Percentiles rank a stretch among this genome's conserved stretches.
phyloP scores from a whole-genome alignment of 1,140 invertebrate species.

The Drosophila pruinosa region DNA sequence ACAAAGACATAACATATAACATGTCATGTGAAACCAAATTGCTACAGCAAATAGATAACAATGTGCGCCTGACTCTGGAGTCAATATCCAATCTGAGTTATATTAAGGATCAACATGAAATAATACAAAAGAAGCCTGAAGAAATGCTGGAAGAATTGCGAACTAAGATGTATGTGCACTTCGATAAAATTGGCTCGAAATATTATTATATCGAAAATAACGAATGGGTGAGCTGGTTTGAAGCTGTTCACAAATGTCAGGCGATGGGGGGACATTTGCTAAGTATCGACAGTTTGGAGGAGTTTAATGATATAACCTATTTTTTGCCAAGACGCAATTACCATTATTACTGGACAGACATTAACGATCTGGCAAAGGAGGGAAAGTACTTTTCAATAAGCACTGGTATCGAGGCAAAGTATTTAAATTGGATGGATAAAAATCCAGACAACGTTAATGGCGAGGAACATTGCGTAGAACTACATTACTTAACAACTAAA shows the following conservation, averaged over 20 bases:
- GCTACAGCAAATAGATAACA: too few species aligned
- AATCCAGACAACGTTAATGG: not conserved
- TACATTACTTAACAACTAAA: too few species aligned
- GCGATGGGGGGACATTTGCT: not conserved
- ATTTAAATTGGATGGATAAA: not conserved
- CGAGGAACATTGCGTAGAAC: not conserved
- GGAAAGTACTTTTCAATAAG: not conserved
- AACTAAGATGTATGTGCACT: too few species aligned
- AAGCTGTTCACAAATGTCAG: not conserved
- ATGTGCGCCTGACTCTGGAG: too few species aligned
- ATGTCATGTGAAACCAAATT: too few species aligned
- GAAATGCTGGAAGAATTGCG: too few species aligned
- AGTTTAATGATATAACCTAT: not conserved
- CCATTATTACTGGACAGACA: slow-evolving; percentile 12
- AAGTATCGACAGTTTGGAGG: not conserved
- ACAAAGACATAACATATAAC: too few species aligned
- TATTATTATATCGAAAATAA: slow-evolving; percentile 1
- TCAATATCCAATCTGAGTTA: too few species aligned
- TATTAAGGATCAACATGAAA: too few species aligned
- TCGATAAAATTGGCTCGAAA: not conserved
- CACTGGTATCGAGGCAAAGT: not conserved
- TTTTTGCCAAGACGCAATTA: too few species aligned
- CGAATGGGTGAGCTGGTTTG: not conserved
- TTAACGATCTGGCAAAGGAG: slow-evolving; percentile 1
- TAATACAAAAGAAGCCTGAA: too few species aligned